These are phyloP conservation scores for Latrodectus geometricus DNA, from an alignment of 1,140 invertebrate species.

Conservation along the genomic window DNA sequence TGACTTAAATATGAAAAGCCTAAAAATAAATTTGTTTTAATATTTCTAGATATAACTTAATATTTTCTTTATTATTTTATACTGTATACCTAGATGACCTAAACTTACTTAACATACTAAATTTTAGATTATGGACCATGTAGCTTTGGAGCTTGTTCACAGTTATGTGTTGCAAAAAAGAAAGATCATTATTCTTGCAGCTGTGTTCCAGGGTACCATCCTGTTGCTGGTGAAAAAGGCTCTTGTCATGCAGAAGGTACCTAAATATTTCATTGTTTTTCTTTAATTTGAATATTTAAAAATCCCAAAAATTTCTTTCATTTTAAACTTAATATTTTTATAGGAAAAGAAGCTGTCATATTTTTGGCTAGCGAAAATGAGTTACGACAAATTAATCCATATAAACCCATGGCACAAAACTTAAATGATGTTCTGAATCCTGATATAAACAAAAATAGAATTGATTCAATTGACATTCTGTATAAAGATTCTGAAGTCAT, in stretches of 20 bases:
- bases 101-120: background rate
- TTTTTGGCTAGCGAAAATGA: constrained; percentile 77
- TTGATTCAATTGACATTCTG: constrained; percentile 66
- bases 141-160: constrained; percentile 79
- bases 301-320: background rate
- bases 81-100: too few relatives aligned
- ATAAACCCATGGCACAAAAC: constrained; percentile 71
- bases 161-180: constrained; percentile 79
- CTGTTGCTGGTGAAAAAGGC: constrained; percentile 63
- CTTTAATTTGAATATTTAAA: background rate
- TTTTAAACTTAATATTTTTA: background rate
- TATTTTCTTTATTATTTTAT: too few relatives aligned
- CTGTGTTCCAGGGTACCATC: constrained; percentile 76
- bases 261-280: background rate
- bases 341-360: constrained; percentile 73
- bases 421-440: constrained; percentile 66
- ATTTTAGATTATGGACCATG: constrained; percentile 69
- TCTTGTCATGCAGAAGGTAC: constrained; percentile 69
- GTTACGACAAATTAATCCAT: constrained; percentile 75
- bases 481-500: constrained; percentile 59
- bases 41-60: too few relatives aligned
- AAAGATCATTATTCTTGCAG: constrained; percentile 75
- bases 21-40: too few relatives aligned
- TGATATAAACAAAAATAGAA: constrained; percentile 56
- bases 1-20: too few relatives aligned